These are phyloP conservation scores for Phyllotreta cruciferae DNA, from an alignment of 2,888 invertebrate genomes.

Conservation along the genomic window DNA sequence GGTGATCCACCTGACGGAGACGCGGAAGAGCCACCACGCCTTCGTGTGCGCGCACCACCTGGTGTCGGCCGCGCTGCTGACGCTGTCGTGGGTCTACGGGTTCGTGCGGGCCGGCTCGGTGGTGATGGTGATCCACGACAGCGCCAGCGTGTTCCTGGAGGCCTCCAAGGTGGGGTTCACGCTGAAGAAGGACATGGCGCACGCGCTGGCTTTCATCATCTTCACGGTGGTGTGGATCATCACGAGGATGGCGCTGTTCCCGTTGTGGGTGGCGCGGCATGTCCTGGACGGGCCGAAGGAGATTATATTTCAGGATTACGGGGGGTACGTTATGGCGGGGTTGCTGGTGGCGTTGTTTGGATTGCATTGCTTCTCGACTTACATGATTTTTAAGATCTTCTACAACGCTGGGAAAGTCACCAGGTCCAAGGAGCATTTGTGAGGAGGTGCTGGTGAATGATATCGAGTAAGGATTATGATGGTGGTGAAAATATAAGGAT, in stretches of 20 bases:
- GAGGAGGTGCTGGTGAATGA: too few species aligned
- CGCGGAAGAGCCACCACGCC: background rate
- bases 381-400: slow-evolving; percentile 12
- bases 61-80: background rate
- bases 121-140: slow-evolving; percentile 8
- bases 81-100: background rate
- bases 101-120: slow-evolving; percentile 2
- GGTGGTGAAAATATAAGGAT: too few species aligned
- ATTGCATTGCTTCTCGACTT: slow-evolving; percentile 11
- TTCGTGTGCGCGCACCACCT: slow-evolving; percentile 2
- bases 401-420: background rate
- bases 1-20: background rate
- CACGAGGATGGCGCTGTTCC: slow-evolving; percentile 6
- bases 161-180: slow-evolving; percentile 2
- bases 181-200: background rate
- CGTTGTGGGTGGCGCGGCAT: slow-evolving; percentile 4
- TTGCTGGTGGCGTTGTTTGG: background rate
- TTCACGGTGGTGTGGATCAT: background rate
- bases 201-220: background rate
- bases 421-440: background rate
- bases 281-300: background rate
- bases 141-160: slow-evolving; percentile 4
- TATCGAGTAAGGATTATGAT: too few species aligned
- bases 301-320: background rate
- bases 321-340: background rate